phyloP scores from a whole-genome alignment of 2,888 invertebrate genomes.

The Rhodophaea formosa region DNA sequence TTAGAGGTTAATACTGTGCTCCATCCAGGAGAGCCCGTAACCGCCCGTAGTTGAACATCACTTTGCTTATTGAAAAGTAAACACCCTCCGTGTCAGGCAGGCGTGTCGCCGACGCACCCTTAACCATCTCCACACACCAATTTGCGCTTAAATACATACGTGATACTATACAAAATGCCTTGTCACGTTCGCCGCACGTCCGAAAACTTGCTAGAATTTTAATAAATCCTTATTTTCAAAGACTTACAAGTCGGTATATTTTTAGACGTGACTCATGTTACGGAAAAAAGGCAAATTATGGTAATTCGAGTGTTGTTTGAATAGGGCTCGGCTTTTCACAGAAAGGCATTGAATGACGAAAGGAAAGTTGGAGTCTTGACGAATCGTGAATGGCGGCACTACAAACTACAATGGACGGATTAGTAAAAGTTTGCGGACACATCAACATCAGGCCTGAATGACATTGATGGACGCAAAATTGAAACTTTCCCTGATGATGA shows the following conservation, averaged over 20 bases:
- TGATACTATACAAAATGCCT: background rate
- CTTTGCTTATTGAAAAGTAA: slow-evolving; percentile 1
- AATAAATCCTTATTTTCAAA: background rate
- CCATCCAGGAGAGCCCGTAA: background rate
- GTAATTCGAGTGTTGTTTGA: slow-evolving; percentile 9
- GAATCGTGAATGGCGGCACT: slow-evolving; percentile 4
- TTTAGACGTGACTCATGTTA: background rate
- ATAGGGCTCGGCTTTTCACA: slow-evolving; percentile 8
- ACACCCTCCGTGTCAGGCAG: slow-evolving; percentile 10
- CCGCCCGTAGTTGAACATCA: background rate
- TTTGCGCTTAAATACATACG: background rate
- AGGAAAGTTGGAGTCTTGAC: slow-evolving; percentile 9
- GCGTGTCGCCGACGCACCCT: slow-evolving; percentile 9
- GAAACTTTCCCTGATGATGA: background rate
- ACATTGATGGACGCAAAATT: background rate
- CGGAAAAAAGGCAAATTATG: slow-evolving; percentile 9
- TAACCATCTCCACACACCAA: background rate
- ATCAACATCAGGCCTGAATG: background rate
- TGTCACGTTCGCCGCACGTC: background rate
- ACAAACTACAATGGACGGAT: slow-evolving; percentile 7
- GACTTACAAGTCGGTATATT: background rate
- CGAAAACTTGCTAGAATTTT: background rate
- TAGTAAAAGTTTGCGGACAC: background rate
- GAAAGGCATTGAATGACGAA: slow-evolving; percentile 6
- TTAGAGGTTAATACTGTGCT: background rate